Conservation (phyloP, 2,888 invertebrate genomes). For the Notodonta ziczac region DNA sequence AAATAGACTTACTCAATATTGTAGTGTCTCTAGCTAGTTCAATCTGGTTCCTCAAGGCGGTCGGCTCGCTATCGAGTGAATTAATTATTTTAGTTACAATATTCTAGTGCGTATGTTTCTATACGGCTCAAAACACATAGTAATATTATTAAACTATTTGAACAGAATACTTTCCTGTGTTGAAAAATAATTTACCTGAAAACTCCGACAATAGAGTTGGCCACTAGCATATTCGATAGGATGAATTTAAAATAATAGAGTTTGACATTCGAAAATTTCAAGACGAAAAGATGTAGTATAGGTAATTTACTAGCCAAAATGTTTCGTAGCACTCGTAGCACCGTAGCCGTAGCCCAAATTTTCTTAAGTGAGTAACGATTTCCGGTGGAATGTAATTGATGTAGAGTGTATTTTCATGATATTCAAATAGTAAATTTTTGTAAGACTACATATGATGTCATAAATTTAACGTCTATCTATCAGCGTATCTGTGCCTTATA, state of each 20-base stretch:
- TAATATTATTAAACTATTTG: no score
- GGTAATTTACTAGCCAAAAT: constrained; percentile 1
- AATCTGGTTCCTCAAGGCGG: background rate
- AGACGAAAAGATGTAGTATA: background rate
- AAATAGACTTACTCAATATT: no score
- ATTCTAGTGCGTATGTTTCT: background rate
- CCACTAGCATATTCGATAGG: no score
- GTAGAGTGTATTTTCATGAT: background rate
- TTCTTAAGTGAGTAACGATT: background rate
- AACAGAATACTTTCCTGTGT: no score
- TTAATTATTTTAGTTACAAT: background rate
- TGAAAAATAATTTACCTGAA: no score
- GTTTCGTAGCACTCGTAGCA: constrained; percentile 41
- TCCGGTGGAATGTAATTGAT: background rate
- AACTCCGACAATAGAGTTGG: no score
- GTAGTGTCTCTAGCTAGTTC: background rate
- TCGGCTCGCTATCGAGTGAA: background rate
- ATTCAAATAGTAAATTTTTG: no score
- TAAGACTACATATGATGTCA: no score
- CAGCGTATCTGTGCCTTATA: no score
- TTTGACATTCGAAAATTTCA: background rate
- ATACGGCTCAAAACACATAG: no score
- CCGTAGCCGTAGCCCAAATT: constrained; percentile 10
- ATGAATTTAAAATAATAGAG: no score
- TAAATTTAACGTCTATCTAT: no score